These are phyloP conservation scores for Drosophila nr. fundita DNA, from an alignment of 2,888 invertebrate genomes.

Conservation along the genomic window DNA sequence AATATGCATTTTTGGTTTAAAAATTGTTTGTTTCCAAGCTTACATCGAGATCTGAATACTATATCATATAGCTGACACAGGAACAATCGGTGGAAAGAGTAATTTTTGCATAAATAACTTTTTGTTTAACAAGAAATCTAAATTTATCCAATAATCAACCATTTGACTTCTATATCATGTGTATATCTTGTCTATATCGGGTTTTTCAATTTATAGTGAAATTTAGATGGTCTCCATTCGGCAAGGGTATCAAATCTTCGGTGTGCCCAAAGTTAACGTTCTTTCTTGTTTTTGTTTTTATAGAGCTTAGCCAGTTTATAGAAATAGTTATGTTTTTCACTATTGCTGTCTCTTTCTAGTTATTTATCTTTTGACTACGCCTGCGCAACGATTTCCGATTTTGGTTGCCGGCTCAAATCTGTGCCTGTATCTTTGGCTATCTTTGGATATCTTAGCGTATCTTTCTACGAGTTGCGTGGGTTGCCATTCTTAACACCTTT, in stretches of 20 bases:
- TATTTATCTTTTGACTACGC: constrained; percentile 46
- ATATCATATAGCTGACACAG: not conserved
- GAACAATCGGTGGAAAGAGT: fast-evolving
- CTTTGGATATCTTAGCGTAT: constrained; percentile 1
- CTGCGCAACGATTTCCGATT: constrained; percentile 61
- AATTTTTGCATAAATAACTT: not conserved
- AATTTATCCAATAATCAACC: too few species aligned
- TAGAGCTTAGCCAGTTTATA: not conserved
- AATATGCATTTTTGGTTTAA: too few species aligned
- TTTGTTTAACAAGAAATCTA: not conserved
- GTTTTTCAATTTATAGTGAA: not conserved
- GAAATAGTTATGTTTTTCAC: not conserved
- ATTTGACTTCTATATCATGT: too few species aligned
- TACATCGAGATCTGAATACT: too few species aligned
- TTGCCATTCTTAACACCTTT: constrained; percentile 42
- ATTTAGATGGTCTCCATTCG: not conserved
- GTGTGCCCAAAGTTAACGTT: not conserved
- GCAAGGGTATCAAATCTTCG: not conserved
- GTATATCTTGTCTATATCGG: too few species aligned
- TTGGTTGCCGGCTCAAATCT: constrained; percentile 29
- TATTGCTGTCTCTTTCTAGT: constrained; percentile 16
- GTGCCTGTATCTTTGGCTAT: not conserved
- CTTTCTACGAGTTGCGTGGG: constrained; percentile 35
- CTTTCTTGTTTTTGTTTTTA: constrained; percentile 3
- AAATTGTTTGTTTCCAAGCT: too few species aligned